Conservation (phyloP, 2,113 vertebrate species). For the Leptobrachium leishanense region DNA sequence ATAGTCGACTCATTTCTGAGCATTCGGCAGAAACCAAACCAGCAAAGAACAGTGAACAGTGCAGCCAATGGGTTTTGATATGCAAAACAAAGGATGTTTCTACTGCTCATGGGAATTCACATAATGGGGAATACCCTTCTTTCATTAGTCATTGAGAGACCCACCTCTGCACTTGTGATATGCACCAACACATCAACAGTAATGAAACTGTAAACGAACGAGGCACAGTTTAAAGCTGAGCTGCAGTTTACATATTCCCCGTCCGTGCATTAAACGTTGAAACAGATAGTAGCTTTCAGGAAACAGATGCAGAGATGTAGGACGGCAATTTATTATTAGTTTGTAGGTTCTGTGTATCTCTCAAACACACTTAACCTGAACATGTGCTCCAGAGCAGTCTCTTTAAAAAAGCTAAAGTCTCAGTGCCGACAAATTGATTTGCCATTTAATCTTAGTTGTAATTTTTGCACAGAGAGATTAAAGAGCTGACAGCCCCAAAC, state of each 20-base stretch:
- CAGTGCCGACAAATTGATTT: constrained; percentile 27
- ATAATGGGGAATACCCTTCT: constrained; percentile 35
- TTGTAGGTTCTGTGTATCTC: constrained; percentile 20
- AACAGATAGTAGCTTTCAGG: constrained; percentile 40
- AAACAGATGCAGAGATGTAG: constrained; percentile 43
- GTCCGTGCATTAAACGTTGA: constrained; percentile 39
- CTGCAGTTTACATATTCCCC: constrained; percentile 29
- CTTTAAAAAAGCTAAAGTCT: constrained; percentile 12
- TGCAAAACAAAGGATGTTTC: not conserved
- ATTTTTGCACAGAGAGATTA: constrained; percentile 27
- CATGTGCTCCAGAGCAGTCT: not conserved
- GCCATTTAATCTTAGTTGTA: constrained; percentile 36
- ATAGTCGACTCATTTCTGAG: not conserved
- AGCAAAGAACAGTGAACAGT: not conserved
- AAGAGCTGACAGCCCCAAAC: constrained; percentile 1
- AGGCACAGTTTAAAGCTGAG: constrained; percentile 15
- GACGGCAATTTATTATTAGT: constrained; percentile 38
- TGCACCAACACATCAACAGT: not conserved
- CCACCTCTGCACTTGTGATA: not conserved
- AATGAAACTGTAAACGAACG: constrained; percentile 15
- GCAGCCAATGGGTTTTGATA: not conserved
- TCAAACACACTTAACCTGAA: constrained; percentile 28
- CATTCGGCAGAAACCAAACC: not conserved
- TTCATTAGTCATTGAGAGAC: constrained; percentile 12
- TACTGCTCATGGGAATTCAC: not conserved